Percentiles rank a stretch among this genome's conserved stretches.
Conservation (phyloP, 1,140 invertebrate species). For the Drosophila ficusphila region DNA sequence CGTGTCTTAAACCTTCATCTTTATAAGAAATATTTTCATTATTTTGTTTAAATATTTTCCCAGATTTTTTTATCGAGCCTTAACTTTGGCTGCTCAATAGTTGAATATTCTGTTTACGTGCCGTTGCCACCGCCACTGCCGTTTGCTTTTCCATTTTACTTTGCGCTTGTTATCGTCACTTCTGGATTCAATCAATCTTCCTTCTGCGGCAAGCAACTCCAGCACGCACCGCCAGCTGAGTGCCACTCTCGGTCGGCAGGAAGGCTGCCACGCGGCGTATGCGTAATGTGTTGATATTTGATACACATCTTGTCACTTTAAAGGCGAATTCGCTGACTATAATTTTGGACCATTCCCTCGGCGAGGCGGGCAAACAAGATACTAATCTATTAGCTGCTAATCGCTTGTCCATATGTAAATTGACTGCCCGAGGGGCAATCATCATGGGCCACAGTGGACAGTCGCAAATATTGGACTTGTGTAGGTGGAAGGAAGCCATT, state of each 20-base stretch:
- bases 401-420: conserved; percentile 75
- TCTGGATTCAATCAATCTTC: conserved; percentile 80
- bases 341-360: conserved; percentile 23
- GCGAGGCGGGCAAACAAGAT: conserved; percentile 51
- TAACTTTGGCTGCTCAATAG: conserved; percentile 47
- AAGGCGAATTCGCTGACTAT: conserved; percentile 12
- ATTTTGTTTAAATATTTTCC: background rate
- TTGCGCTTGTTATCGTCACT: conserved; percentile 78
- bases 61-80: too few species aligned
- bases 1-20: too few species aligned
- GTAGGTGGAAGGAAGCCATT: conserved; percentile 24
- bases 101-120: conserved; percentile 62
- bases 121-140: conserved; percentile 30
- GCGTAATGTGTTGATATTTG: conserved; percentile 52
- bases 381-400: conserved; percentile 79
- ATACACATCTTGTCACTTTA: conserved; percentile 52
- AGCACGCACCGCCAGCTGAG: conserved; percentile 51
- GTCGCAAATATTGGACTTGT: conserved; percentile 65
- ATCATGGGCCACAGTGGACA: conserved; percentile 43
- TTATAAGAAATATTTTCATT: too few species aligned
- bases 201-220: conserved; percentile 56
- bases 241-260: conserved; percentile 45
- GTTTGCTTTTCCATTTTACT: conserved; percentile 75
- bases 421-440: conserved; percentile 54
- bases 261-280: conserved; percentile 39